Evolutionary conservation across 37 sponge, comb jelly and placozoan genomes (phyloP).

Genomic region (Spongilla lacustris): DNA sequence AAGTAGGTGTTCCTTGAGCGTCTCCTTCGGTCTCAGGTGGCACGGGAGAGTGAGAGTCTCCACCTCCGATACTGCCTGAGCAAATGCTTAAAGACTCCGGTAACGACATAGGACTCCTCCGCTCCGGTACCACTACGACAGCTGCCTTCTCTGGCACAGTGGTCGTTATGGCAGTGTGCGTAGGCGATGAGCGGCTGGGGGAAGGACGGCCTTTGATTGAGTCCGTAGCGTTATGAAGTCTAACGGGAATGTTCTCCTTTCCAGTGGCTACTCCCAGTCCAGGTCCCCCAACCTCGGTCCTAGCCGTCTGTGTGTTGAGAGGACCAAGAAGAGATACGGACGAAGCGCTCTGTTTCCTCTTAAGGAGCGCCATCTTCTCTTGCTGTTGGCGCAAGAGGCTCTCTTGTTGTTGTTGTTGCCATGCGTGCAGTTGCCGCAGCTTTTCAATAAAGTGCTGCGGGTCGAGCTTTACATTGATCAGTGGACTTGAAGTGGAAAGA

Average conservation of each 20-base stretch:
- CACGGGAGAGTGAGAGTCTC: no score
- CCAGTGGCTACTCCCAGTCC: background rate
- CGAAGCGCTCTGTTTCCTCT: background rate
- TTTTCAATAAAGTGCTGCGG: slow-evolving; percentile 55
- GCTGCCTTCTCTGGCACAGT: no score
- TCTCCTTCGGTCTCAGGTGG: background rate
- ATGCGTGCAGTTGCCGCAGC: slow-evolving; percentile 52
- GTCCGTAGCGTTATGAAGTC: slow-evolving; percentile 8
- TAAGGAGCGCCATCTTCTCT: slow-evolving; percentile 38
- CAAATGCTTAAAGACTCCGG: slow-evolving; percentile 9
- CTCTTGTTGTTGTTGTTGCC: slow-evolving; percentile 74
- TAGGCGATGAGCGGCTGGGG: no score
- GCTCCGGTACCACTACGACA: background rate
- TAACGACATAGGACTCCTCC: background rate
- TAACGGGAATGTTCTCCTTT: background rate
- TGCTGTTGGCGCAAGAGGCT: slow-evolving; percentile 64
- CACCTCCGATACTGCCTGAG: no score
- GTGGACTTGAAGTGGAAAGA: no score
- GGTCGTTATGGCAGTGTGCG: no score
- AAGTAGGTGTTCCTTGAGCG: background rate
- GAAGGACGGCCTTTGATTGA: background rate
- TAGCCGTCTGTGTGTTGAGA: no score
- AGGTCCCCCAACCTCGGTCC: no score
- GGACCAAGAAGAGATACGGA: background rate
- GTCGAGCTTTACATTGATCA: background rate